phyloP scores from a whole-genome alignment of 2,888 invertebrate species.

The Auanema sp. region DNA sequence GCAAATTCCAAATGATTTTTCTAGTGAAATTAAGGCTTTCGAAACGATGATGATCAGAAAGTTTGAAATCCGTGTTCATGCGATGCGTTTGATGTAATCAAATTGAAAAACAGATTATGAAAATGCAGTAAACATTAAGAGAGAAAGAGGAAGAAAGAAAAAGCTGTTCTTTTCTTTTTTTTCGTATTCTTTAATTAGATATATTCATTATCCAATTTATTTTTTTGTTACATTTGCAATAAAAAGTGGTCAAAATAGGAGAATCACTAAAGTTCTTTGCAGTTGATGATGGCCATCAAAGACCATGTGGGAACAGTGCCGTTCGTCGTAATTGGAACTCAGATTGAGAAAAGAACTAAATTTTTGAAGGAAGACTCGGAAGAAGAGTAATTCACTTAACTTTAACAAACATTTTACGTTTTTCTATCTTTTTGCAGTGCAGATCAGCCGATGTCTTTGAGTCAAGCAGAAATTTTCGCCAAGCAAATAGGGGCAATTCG shows the following conservation, averaged over 20 bases:
- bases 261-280: conserved; percentile 1
- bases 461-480: conserved; percentile 18
- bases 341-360: conserved; percentile 19
- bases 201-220: background rate
- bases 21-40: too few relatives aligned
- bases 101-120: too few relatives aligned
- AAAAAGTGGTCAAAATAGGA: background rate
- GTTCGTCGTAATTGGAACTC: conserved; percentile 21
- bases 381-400: background rate
- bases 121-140: too few relatives aligned
- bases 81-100: too few relatives aligned
- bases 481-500: conserved; percentile 18
- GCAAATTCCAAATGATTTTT: too few relatives aligned
- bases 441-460: conserved; percentile 17
- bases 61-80: too few relatives aligned
- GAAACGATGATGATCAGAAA: too few relatives aligned
- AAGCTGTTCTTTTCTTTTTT: background rate
- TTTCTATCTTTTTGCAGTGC: background rate
- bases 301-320: conserved; percentile 14
- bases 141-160: too few relatives aligned
- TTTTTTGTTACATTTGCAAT: conserved; percentile 4
- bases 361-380: background rate
- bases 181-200: conserved; percentile 3
- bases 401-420: too few relatives aligned
- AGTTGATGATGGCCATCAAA: conserved; percentile 15